A percentile compares a stretch with the other conserved stretches of the same genome.
phyloP scores from a whole-genome alignment of 2,888 invertebrate species.

The Oxycera nigricornis region DNA sequence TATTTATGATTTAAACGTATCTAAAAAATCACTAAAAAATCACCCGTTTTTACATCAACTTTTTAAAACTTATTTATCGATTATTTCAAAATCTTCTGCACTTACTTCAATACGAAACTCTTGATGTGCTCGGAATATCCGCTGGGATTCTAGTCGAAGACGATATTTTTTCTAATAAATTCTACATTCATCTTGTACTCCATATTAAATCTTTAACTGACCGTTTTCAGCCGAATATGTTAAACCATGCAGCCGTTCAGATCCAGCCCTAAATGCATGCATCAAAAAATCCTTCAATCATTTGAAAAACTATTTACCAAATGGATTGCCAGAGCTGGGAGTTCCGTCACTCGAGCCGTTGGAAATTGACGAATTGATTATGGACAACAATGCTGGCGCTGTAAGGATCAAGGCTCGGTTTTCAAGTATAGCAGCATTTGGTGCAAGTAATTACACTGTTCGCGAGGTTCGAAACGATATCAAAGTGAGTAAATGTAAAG shows the following conservation, averaged over 20 bases:
- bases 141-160: too few species aligned
- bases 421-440: constrained; percentile 76
- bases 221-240: constrained; percentile 74
- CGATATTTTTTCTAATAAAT: too few species aligned
- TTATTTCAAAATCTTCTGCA: too few species aligned
- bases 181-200: too few species aligned
- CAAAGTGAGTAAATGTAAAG: not conserved
- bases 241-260: constrained; percentile 71
- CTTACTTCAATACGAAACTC: too few species aligned
- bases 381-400: constrained; percentile 80
- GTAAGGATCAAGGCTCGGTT: constrained; percentile 77
- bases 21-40: too few species aligned
- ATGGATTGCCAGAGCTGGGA: constrained; percentile 74
- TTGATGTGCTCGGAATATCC: too few species aligned
- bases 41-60: too few species aligned
- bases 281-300: constrained; percentile 76
- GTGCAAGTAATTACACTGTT: constrained; percentile 77
- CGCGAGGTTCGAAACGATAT: constrained; percentile 70
- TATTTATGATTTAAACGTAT: too few species aligned
- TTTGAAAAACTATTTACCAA: constrained; percentile 72
- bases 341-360: constrained; percentile 80
- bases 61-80: too few species aligned
- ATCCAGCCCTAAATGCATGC: constrained; percentile 71
- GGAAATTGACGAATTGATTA: constrained; percentile 72
- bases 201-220: too few species aligned